These are phyloP conservation scores for Xiphophorus hellerii DNA, from an alignment of 2,113 vertebrate species.

Conservation along the genomic window DNA sequence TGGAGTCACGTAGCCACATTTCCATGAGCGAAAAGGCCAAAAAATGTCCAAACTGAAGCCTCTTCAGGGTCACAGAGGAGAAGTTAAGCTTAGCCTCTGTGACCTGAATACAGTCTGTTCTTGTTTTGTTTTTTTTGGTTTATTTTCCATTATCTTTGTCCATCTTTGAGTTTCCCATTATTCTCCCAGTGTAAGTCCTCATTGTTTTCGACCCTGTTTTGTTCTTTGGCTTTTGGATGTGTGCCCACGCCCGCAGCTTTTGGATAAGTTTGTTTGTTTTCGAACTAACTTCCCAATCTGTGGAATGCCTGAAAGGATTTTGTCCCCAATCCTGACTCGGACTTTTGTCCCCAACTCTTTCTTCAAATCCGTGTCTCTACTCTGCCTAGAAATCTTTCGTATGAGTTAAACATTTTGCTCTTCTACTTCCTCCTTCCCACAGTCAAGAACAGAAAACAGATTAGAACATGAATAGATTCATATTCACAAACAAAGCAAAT, in stretches of 20 bases:
- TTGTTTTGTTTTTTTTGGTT: background rate
- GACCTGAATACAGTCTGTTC: background rate
- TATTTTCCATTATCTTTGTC: background rate
- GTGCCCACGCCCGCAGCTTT: background rate
- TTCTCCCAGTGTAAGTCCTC: background rate
- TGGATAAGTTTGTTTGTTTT: background rate
- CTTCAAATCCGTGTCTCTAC: background rate
- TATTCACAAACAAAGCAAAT: background rate
- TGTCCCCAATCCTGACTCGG: background rate
- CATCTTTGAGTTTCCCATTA: background rate
- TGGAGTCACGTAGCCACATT: background rate
- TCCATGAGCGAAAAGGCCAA: background rate
- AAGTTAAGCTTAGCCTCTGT: background rate
- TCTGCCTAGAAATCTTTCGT: background rate
- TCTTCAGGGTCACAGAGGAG: background rate
- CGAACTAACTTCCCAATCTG: background rate
- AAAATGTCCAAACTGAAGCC: background rate
- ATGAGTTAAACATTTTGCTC: background rate
- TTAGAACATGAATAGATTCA: background rate
- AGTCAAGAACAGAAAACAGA: background rate
- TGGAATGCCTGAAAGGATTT: background rate
- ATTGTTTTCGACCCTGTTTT: background rate
- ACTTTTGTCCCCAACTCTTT: background rate
- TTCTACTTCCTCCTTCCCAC: background rate
- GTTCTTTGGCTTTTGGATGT: conserved; percentile 1